A percentile compares a stretch with the other conserved stretches of the same genome.
phyloP scores from a whole-genome alignment of 2,888 invertebrate species.

The Apotomis betuletana region DNA sequence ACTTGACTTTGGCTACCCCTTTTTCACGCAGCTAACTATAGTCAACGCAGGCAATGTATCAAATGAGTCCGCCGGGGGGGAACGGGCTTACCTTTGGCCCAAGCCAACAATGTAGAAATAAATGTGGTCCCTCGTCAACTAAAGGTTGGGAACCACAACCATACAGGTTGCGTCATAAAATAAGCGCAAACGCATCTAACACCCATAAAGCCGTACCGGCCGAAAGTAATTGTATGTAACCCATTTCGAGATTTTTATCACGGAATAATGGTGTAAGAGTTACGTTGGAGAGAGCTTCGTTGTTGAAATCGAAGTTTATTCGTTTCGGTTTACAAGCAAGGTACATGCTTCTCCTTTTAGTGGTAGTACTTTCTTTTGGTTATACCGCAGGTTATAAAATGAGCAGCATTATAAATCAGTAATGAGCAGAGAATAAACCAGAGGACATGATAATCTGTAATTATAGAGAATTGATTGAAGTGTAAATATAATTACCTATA shows the following conservation, averaged over 20 bases:
- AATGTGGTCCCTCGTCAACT: no score
- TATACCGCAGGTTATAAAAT: background rate
- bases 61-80: no score
- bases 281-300: conserved; percentile 29
- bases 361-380: background rate
- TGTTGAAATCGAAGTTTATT: conserved; percentile 27
- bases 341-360: conserved; percentile 7
- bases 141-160: no score
- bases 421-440: no score
- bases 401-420: background rate
- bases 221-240: conserved; percentile 53
- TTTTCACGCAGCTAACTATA: no score
- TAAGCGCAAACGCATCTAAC: conserved; percentile 51
- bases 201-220: conserved; percentile 56
- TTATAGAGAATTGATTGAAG: no score
- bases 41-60: no score
- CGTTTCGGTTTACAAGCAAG: conserved; percentile 1
- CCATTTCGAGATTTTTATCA: conserved; percentile 60
- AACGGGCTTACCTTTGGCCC: no score
- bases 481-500: no score
- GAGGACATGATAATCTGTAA: no score
- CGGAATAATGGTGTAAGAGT: conserved; percentile 52
- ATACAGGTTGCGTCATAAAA: conserved; percentile 49
- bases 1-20: no score
- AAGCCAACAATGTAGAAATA: no score